These are phyloP conservation scores for Mareca strepera DNA, from an alignment of 2,797 vertebrate species.

Conservation along the genomic window DNA sequence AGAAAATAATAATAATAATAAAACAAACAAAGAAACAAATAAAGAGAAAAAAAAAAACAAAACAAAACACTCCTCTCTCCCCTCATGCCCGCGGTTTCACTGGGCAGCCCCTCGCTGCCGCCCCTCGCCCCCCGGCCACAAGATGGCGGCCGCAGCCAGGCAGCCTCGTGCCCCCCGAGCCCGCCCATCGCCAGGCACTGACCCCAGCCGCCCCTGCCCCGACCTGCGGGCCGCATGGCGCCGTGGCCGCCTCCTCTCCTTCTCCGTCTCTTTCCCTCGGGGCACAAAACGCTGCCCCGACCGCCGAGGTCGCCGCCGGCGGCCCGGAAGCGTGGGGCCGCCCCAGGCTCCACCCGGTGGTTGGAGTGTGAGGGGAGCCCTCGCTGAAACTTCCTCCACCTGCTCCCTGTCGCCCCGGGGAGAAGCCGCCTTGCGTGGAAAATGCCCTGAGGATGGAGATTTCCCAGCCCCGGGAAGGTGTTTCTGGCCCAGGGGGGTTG, in stretches of 20 bases:
- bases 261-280: not conserved
- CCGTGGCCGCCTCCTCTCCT: fast-evolving
- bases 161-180: no score
- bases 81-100: fast-evolving
- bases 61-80: fast-evolving
- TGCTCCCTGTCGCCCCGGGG: no score
- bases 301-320: no score
- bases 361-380: no score
- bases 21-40: no score
- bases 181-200: not conserved
- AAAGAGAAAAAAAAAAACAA: no score
- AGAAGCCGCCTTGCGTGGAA: fast-evolving
- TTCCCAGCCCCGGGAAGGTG: not conserved
- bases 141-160: not conserved
- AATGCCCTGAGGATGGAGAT: fast-evolving
- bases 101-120: not conserved
- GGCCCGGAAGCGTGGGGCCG: not conserved
- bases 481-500: not conserved
- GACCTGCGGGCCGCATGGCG: not conserved
- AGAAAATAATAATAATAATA: no score
- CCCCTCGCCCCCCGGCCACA: no score
- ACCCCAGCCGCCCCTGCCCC: not conserved
- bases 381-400: not conserved
- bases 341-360: not conserved
- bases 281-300: not conserved